Evolutionary conservation across 2,797 vertebrate genomes (phyloP).

Genomic region (Notolepis coatsorum): DNA sequence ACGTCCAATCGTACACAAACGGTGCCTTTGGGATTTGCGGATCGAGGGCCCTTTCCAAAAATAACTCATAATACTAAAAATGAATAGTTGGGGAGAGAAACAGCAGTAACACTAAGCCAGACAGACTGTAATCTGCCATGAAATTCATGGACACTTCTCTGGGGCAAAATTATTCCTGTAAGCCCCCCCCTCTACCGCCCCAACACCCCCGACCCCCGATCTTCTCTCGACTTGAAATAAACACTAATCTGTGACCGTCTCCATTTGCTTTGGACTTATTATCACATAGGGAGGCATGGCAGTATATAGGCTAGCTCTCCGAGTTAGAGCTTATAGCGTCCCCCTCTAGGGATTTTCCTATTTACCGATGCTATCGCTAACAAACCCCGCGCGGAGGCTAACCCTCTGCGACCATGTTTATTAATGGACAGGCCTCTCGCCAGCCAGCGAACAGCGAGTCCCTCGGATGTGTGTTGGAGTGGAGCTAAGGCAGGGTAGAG

Average conservation of each 20-base stretch:
- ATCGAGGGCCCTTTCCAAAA: not conserved
- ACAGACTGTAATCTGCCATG: conserved; percentile 10
- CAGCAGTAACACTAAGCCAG: conserved; percentile 2
- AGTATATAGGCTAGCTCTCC: conserved; percentile 27
- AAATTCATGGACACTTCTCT: conserved; percentile 11
- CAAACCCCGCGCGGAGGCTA: conserved; percentile 42
- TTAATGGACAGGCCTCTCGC: conserved; percentile 51
- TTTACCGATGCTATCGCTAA: conserved; percentile 57
- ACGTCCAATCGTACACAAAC: not conserved
- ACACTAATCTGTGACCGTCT: conserved; percentile 47
- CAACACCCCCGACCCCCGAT: no score
- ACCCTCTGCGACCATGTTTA: conserved; percentile 52
- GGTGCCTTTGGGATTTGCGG: not conserved
- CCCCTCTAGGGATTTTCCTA: conserved; percentile 46
- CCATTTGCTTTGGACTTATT: conserved; percentile 45
- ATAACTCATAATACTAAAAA: not conserved
- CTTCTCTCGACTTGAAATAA: conserved; percentile 39
- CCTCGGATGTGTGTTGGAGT: conserved; percentile 38
- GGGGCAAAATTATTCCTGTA: not conserved
- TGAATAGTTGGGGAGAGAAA: conserved; percentile 1
- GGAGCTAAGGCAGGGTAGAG: no score
- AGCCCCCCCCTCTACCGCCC: not conserved
- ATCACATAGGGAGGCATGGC: conserved; percentile 26
- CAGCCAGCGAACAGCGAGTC: conserved; percentile 41
- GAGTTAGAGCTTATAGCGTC: conserved; percentile 35